phyloP scores from a whole-genome alignment of 2,113 vertebrate genomes.

The Thunnus maccoyii region DNA sequence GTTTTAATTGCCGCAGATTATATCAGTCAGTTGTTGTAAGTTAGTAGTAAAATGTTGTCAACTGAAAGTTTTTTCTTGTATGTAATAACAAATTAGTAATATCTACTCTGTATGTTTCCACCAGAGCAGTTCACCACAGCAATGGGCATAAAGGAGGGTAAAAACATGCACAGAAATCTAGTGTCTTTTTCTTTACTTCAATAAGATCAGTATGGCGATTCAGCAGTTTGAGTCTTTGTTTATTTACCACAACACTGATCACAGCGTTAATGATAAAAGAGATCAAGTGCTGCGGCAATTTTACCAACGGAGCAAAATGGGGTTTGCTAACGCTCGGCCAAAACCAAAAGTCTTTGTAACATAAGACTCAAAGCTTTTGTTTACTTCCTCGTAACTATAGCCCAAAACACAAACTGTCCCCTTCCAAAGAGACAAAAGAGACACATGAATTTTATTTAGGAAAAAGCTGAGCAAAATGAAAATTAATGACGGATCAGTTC shows the following conservation, averaged over 20 bases:
- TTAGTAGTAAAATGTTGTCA: not conserved
- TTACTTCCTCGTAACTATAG: conserved; percentile 30
- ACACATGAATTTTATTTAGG: conserved; percentile 42
- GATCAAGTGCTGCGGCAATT: conserved; percentile 6
- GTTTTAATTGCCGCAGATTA: conserved; percentile 16
- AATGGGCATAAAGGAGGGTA: not conserved
- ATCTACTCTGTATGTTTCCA: conserved; percentile 25
- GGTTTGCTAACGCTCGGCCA: conserved; percentile 39
- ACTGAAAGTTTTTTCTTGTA: not conserved
- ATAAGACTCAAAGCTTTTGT: conserved; percentile 46
- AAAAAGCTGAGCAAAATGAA: conserved; percentile 28
- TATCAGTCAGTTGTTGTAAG: conserved; percentile 24
- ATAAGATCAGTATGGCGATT: conserved; percentile 28
- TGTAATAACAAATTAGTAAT: conserved; percentile 14
- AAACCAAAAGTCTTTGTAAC: conserved; percentile 50
- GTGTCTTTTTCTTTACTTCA: not conserved
- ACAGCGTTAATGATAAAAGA: conserved; percentile 36
- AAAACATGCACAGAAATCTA: not conserved
- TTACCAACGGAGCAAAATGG: conserved; percentile 12
- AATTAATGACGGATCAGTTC: conserved; percentile 26
- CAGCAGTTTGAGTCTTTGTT: conserved; percentile 22
- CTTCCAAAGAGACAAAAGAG: conserved; percentile 31
- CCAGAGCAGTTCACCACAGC: conserved; percentile 7
- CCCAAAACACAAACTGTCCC: conserved; percentile 38
- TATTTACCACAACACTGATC: conserved; percentile 55